Evolutionary conservation across 2,113 vertebrate species (phyloP).

Genomic region (Dendropsophus ebraccatus): DNA sequence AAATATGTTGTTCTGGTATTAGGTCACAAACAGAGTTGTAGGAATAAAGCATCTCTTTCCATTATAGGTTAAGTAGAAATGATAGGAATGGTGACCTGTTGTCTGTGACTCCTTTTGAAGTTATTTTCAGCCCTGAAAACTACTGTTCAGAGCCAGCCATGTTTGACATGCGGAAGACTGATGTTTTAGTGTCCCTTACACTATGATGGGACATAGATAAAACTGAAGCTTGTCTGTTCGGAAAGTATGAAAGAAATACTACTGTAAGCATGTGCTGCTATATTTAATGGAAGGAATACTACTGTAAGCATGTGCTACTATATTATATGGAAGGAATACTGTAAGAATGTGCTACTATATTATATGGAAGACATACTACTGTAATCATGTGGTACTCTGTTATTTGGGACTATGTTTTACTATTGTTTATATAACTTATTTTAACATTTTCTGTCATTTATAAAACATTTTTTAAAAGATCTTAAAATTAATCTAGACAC

Average conservation of each 20-base stretch:
- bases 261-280: background rate
- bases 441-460: background rate
- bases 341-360: background rate
- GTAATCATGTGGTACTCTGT: background rate
- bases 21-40: background rate
- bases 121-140: conserved; percentile 34
- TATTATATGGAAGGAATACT: background rate
- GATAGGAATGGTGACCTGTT: conserved; percentile 48
- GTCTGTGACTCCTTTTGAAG: conserved; percentile 26
- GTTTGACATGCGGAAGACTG: background rate
- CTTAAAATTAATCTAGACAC: background rate
- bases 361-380: background rate
- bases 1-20: too few relatives aligned
- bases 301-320: background rate
- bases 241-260: background rate
- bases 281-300: background rate
- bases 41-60: background rate
- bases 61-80: conserved; percentile 23
- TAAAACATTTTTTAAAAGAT: background rate
- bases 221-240: background rate
- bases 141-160: background rate
- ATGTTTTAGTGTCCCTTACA: background rate
- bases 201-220: background rate
- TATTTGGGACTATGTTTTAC: background rate
- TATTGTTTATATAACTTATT: background rate